A percentile compares a stretch with the other conserved stretches of the same genome.
Evolutionary conservation across 1,140 invertebrate genomes (phyloP).

Genomic region (Drosophila tani): DNA sequence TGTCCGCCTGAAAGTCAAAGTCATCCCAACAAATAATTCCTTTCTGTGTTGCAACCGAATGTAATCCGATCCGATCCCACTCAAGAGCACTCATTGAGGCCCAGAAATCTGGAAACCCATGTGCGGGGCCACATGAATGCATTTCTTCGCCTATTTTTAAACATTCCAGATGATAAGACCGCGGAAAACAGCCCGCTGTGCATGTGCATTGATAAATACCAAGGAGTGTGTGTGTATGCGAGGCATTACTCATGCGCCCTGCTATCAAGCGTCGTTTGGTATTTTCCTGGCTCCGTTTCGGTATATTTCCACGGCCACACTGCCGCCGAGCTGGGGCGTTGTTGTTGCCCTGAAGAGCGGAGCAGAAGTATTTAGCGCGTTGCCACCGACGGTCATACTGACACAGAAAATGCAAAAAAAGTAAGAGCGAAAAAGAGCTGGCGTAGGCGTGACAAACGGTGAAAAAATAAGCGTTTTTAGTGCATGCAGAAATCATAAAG

Average conservation of each 20-base stretch:
- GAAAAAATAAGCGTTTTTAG: slow-evolving; percentile 49
- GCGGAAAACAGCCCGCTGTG: slow-evolving; percentile 27
- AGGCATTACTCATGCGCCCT: slow-evolving; percentile 46
- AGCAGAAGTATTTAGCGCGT: slow-evolving; percentile 26
- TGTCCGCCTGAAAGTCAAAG: slow-evolving; percentile 25
- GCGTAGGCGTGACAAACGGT: slow-evolving; percentile 76
- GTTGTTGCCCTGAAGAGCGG: slow-evolving; percentile 30
- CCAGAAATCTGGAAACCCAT: slow-evolving; percentile 29
- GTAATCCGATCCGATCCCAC: slow-evolving; percentile 27
- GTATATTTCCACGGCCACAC: slow-evolving; percentile 37
- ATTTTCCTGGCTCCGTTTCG: slow-evolving; percentile 20
- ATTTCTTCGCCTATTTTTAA: slow-evolving; percentile 53
- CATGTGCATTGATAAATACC: slow-evolving; percentile 56
- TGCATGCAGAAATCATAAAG: slow-evolving; percentile 21
- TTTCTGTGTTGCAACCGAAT: slow-evolving; percentile 20
- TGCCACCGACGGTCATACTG: slow-evolving; percentile 61
- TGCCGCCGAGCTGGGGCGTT: slow-evolving; percentile 11
- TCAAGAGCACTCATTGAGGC: slow-evolving; percentile 37
- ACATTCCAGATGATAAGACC: slow-evolving; percentile 63
- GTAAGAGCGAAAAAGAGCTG: slow-evolving; percentile 66
- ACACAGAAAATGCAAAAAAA: slow-evolving; percentile 68
- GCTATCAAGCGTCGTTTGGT: slow-evolving; percentile 21
- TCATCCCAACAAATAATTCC: slow-evolving; percentile 25
- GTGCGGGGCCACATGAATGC: slow-evolving; percentile 44
- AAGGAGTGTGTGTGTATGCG: slow-evolving; percentile 11